These are phyloP conservation scores for Nebria ingens DNA, from an alignment of 1,140 invertebrate species.

Conservation along the genomic window DNA sequence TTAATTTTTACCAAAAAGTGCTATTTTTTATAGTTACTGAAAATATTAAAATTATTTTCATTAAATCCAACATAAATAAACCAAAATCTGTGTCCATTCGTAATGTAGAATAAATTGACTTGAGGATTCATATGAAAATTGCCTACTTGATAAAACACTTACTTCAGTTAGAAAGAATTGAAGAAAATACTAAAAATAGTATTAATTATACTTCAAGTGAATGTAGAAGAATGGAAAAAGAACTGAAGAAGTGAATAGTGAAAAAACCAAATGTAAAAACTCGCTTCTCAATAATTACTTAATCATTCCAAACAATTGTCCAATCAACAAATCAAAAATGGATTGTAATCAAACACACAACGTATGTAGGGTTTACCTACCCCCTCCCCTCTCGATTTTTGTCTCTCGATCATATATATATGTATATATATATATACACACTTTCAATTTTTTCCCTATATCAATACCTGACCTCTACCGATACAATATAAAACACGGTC, in stretches of 20 bases:
- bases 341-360: constrained; percentile 15
- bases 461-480: constrained; percentile 21
- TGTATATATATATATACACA: too few relatives aligned
- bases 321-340: constrained; percentile 19
- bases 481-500: constrained; percentile 17
- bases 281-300: constrained; percentile 4
- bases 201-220: not conserved
- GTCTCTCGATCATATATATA: not conserved
- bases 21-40: too few relatives aligned
- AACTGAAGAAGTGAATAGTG: not conserved
- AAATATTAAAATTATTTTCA: too few relatives aligned
- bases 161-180: too few relatives aligned
- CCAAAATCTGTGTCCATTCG: too few relatives aligned
- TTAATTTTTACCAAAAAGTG: too few relatives aligned
- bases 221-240: not conserved
- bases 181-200: too few relatives aligned
- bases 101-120: too few relatives aligned
- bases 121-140: too few relatives aligned
- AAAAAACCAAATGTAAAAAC: not conserved
- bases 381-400: constrained; percentile 4
- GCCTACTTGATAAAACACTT: too few relatives aligned
- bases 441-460: constrained; percentile 23
- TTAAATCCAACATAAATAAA: too few relatives aligned
- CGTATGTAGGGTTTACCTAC: not conserved
- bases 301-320: constrained; percentile 5